These are phyloP conservation scores for Aphis gossypii DNA, from an alignment of 1,140 invertebrate genomes.

Conservation along the genomic window DNA sequence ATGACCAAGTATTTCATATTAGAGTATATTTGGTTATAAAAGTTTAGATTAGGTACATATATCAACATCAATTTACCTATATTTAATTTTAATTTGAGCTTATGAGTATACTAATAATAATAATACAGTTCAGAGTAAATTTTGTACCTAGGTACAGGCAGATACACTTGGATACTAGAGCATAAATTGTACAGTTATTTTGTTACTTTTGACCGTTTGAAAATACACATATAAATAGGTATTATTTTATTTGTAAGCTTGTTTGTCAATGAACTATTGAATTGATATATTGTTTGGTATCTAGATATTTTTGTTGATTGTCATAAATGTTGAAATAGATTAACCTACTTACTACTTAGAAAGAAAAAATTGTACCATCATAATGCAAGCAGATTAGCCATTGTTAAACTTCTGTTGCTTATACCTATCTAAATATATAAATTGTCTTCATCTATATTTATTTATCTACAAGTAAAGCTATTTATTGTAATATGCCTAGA, in stretches of 20 bases:
- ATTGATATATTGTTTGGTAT: not conserved
- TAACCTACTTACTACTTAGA: conserved; percentile 21
- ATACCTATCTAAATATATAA: not conserved
- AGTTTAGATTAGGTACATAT: not conserved
- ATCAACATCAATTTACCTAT: not conserved
- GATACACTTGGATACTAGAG: too few species aligned
- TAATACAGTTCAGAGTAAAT: not conserved
- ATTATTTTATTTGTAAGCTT: not conserved
- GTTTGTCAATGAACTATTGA: not conserved
- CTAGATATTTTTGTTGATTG: not conserved
- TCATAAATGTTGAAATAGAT: conserved; percentile 32
- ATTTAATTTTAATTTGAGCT: not conserved
- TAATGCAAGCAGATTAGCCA: not conserved
- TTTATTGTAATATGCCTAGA: too few species aligned
- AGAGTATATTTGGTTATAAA: not conserved
- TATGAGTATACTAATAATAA: not conserved
- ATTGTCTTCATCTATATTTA: not conserved
- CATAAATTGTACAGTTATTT: not conserved
- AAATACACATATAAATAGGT: not conserved
- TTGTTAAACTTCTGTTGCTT: not conserved
- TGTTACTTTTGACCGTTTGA: not conserved
- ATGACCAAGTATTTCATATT: not conserved
- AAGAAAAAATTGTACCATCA: not conserved
- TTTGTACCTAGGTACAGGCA: not conserved
- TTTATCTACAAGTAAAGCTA: not conserved